Evolutionary conservation across 92 coral and sea anemone genomes (phyloP).

Genomic region (Metridium senile): DNA sequence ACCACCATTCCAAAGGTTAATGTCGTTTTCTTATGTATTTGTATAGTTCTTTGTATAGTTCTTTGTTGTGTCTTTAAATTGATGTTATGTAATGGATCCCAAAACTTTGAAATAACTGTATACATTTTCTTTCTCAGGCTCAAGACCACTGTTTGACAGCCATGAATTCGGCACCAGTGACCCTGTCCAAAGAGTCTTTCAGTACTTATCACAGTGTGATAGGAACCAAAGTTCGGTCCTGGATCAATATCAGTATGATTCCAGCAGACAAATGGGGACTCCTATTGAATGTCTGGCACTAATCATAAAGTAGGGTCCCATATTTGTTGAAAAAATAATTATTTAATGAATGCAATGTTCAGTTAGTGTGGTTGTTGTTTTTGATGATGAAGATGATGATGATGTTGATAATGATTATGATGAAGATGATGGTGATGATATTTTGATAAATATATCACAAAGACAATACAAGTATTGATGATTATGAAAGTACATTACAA

Average conservation of each 20-base stretch:
- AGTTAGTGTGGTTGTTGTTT: not conserved
- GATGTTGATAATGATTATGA: not conserved
- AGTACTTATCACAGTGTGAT: constrained; percentile 68
- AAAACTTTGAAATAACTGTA: too few relatives aligned
- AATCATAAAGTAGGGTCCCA: constrained; percentile 52
- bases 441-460: not conserved
- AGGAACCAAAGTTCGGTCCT: constrained; percentile 31
- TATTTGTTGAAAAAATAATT: not conserved
- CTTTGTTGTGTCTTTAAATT: too few relatives aligned
- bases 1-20: too few relatives aligned
- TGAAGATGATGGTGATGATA: too few relatives aligned
- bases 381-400: not conserved
- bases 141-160: constrained; percentile 76
- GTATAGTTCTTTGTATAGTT: too few relatives aligned
- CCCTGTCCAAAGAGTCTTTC: constrained; percentile 80
- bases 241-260: constrained; percentile 59
- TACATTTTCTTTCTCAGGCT: not conserved
- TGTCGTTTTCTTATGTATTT: too few relatives aligned
- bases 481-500: not conserved
- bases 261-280: constrained; percentile 63
- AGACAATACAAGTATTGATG: not conserved
- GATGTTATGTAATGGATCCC: too few relatives aligned
- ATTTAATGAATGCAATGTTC: not conserved
- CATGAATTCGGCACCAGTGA: constrained; percentile 61
- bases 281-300: constrained; percentile 74